Conservation (phyloP, 2,797 vertebrate species). For the Rachycentron canadum region DNA sequence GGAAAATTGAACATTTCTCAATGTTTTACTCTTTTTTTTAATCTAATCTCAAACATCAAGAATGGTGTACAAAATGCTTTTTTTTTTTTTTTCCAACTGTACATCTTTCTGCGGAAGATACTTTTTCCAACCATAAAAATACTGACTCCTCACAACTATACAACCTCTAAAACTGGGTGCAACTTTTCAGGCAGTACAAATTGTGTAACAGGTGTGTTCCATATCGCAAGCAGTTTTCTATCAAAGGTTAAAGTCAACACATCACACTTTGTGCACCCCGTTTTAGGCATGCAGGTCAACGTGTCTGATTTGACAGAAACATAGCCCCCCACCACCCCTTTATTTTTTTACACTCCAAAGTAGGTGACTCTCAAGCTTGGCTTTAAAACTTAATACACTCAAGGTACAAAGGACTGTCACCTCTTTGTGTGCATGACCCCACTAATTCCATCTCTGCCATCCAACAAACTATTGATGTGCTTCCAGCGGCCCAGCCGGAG, state of each 20-base stretch:
- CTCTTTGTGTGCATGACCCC: conserved; percentile 23
- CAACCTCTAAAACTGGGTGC: conserved; percentile 79
- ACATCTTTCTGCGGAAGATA: conserved; percentile 84
- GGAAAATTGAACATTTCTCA: conserved; percentile 87
- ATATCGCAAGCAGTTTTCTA: conserved; percentile 64
- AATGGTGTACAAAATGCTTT: conserved; percentile 88
- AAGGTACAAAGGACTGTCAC: conserved; percentile 18
- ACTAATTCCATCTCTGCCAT: conserved; percentile 19
- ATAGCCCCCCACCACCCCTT: conserved; percentile 1
- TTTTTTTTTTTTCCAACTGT: conserved; percentile 80
- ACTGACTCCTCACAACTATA: conserved; percentile 79
- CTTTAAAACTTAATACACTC: conserved; percentile 19
- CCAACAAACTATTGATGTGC: conserved; percentile 28
- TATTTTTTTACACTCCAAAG: conserved; percentile 29
- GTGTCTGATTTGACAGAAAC: conserved; percentile 68
- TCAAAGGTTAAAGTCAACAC: conserved; percentile 53
- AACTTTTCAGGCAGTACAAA: conserved; percentile 74
- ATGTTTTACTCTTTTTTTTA: conserved; percentile 72
- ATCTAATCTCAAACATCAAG: conserved; percentile 80
- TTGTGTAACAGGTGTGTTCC: conserved; percentile 61
- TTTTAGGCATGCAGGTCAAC: conserved; percentile 67
- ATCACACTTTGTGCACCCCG: conserved; percentile 70
- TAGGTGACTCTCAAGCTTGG: conserved; percentile 35
- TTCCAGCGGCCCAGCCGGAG: conserved; percentile 66
- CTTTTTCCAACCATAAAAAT: conserved; percentile 79